Evolutionary conservation across 1,140 invertebrate genomes (phyloP).

Genomic region (Leptinotarsa defecta): DNA sequence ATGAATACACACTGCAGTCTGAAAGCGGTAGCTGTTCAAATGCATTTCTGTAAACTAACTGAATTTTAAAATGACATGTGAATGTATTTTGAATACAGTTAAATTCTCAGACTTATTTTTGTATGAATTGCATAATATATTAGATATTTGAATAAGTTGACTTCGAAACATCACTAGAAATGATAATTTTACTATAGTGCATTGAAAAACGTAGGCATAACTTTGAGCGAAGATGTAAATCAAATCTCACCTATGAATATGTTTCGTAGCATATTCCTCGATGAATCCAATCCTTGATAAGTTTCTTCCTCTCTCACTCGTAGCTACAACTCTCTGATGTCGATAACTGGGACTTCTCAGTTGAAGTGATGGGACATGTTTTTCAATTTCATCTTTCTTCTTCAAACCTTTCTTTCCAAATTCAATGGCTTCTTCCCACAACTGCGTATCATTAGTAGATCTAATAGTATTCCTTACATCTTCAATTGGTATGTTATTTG

Average conservation of each 20-base stretch:
- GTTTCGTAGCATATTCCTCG: constrained; percentile 68
- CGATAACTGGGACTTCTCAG: constrained; percentile 67
- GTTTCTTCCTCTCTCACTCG: constrained; percentile 61
- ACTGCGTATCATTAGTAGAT: constrained; percentile 40
- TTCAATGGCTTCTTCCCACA: constrained; percentile 57
- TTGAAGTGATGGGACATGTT: constrained; percentile 55
- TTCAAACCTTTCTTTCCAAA: constrained; percentile 64
- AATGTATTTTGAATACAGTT: too few species aligned
- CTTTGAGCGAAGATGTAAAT: neutral
- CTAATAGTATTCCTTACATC: constrained; percentile 31
- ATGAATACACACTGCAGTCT: too few species aligned
- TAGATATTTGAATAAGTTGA: too few species aligned
- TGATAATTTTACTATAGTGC: too few species aligned
- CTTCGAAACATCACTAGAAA: too few species aligned
- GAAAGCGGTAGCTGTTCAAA: too few species aligned
- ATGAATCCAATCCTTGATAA: constrained; percentile 67
- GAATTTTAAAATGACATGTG: too few species aligned
- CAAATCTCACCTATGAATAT: constrained; percentile 55
- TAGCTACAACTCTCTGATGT: constrained; percentile 71
- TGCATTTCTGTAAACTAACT: too few species aligned
- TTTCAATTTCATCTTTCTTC: constrained; percentile 62
- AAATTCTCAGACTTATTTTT: too few species aligned
- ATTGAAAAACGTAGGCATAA: neutral
- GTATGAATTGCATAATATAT: too few species aligned
- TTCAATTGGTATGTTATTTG: constrained; percentile 35